A percentile compares a stretch with the other conserved stretches of the same genome.
Evolutionary conservation across 2,113 vertebrate genomes (phyloP).

Genomic region (Columba janthina): DNA sequence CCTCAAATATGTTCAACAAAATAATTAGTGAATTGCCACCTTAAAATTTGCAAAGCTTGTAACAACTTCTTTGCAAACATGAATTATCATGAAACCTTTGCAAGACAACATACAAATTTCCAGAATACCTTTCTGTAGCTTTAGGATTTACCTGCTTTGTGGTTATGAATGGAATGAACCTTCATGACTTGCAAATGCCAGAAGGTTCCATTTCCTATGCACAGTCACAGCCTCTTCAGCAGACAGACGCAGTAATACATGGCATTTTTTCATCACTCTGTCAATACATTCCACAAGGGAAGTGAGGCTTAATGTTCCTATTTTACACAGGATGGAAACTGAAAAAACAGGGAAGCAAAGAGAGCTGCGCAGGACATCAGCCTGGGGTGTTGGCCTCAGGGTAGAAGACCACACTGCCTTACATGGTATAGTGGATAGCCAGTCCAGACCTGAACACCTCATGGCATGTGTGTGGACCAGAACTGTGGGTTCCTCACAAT

Average conservation of each 20-base stretch:
- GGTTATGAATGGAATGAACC: background rate
- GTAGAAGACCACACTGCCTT: background rate
- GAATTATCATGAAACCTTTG: background rate
- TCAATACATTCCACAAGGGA: background rate
- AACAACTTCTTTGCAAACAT: background rate
- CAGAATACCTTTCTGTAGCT: background rate
- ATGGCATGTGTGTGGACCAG: too few species aligned
- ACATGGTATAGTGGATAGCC: background rate
- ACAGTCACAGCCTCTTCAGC: background rate
- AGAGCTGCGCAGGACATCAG: background rate
- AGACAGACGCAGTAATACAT: background rate
- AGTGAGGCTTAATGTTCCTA: background rate
- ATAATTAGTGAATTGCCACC: background rate
- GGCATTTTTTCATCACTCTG: background rate
- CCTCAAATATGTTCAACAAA: background rate
- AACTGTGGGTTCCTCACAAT: background rate
- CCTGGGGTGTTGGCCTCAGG: background rate
- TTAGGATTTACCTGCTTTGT: background rate
- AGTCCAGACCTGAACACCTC: background rate
- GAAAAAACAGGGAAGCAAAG: background rate
- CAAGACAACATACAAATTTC: background rate
- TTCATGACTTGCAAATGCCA: background rate
- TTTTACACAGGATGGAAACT: background rate
- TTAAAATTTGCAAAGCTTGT: background rate
- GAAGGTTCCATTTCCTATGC: background rate